These are phyloP conservation scores for Macrosiphum euphorbiae DNA, from an alignment of 2,888 invertebrate species.

Conservation along the genomic window DNA sequence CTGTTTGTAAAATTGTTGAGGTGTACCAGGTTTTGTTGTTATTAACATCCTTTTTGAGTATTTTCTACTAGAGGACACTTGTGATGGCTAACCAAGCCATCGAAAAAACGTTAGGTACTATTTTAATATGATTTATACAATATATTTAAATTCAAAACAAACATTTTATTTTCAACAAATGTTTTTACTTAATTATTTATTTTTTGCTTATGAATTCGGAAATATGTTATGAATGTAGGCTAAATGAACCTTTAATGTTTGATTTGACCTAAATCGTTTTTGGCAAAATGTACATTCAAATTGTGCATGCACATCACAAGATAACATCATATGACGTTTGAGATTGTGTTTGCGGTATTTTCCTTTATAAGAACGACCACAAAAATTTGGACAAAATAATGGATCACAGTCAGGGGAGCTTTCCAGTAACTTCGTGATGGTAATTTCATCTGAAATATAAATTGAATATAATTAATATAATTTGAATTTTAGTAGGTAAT, in stretches of 20 bases:
- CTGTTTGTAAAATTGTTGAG: slow-evolving; percentile 69
- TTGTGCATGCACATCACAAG: slow-evolving; percentile 76
- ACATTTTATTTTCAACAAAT: background rate
- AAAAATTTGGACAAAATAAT: slow-evolving; percentile 18
- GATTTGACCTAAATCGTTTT: slow-evolving; percentile 70
- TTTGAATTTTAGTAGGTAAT: background rate
- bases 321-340: slow-evolving; percentile 74
- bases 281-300: slow-evolving; percentile 76
- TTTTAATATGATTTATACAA: no score
- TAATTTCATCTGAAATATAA: background rate
- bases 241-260: background rate
- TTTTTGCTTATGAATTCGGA: background rate
- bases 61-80: no score
- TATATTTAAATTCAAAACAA: background rate
- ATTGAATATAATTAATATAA: background rate
- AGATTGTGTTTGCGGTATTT: slow-evolving; percentile 73
- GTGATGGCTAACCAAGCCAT: no score
- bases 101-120: no score
- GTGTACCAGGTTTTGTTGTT: no score
- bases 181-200: background rate
- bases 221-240: background rate
- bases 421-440: background rate
- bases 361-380: slow-evolving; percentile 11
- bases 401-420: background rate
- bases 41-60: no score